Evolutionary conservation across 30 jellyfish, hydroid and myxozoan species (phyloP).

Genomic region (Rhopilema esculentum): DNA sequence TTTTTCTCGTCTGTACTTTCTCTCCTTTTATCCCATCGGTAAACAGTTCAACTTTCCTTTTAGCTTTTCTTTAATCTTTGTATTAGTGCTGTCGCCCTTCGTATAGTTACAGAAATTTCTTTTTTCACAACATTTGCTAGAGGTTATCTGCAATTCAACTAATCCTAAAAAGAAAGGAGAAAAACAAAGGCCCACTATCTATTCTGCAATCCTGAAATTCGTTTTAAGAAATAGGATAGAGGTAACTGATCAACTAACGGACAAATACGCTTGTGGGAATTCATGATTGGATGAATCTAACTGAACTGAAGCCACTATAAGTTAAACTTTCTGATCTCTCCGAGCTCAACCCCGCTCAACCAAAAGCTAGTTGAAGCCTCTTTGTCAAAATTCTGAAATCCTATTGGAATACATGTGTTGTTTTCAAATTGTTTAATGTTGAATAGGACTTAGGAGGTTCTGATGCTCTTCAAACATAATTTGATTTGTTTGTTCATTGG

Average conservation of each 20-base stretch:
- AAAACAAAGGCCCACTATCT: slow-evolving; percentile 35
- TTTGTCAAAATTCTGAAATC: slow-evolving; percentile 50
- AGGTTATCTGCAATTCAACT: background rate
- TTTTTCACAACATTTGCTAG: background rate
- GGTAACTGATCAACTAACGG: slow-evolving; percentile 47
- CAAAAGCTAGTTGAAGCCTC: slow-evolving; percentile 38
- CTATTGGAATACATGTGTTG: slow-evolving; percentile 62
- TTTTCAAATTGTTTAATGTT: slow-evolving; percentile 40
- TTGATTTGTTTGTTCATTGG: slow-evolving; percentile 66
- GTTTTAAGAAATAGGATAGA: slow-evolving; percentile 30
- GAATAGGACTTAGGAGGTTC: slow-evolving; percentile 60
- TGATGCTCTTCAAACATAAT: slow-evolving; percentile 45
- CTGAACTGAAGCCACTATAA: slow-evolving; percentile 6
- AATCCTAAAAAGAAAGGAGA: background rate
- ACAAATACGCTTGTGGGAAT: slow-evolving; percentile 18
- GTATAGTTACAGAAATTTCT: background rate
- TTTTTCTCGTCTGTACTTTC: background rate
- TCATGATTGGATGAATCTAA: slow-evolving; percentile 18
- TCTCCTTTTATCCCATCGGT: slow-evolving; percentile 25
- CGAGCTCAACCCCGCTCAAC: slow-evolving; percentile 43
- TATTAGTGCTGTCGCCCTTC: background rate
- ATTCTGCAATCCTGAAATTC: background rate
- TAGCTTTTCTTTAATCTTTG: slow-evolving; percentile 1
- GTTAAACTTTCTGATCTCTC: slow-evolving; percentile 26
- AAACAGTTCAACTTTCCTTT: slow-evolving; percentile 3